Base-by-base conservation (phyloP, 2,797 vertebrate species). In the Myripristis jacobus region DNA sequence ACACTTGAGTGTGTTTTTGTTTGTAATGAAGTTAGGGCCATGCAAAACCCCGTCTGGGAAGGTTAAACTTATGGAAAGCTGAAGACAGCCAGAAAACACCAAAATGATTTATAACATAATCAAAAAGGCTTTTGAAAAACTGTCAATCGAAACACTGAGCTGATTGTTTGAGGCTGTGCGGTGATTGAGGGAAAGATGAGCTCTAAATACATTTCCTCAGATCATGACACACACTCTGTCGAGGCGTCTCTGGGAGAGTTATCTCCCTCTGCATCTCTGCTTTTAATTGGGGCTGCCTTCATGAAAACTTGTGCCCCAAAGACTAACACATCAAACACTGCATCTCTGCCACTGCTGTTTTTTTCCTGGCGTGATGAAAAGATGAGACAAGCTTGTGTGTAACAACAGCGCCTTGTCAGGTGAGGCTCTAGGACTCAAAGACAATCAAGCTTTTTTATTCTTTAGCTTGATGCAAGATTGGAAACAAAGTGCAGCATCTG, bases 271-370 rank as follows among this genome's bases (percentile, higher is more conserved):
- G 36, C 58, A 73, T 83, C 66, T 68, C 61, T 10, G 52, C 52
- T 57, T 79, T 58, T 87, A 83, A 87, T 85, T 88, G 73, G 54
- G 55, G 34, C 9, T 54, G 62, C 60, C 53, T 68, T 79, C 36
- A 63, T 25, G 10, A 56, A 36, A 70, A n/a, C 0, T 1, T n/a
- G 38, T 19, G 4, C 55, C 66, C 63, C 29, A 27, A 76, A 65
- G 51, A 69, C 62, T 34, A 24, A 79, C 1, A 70, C 44, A 66
- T 83, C 66, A 82, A 85, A 79, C 34, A 0, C n/a, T 3, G 24
- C 24, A 25, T 57, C 43, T 38, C 36, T 19, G 11, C 63, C 29
- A 0, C 18, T 19, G 16, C 29, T n/a, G 24, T 34, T 66, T 66
- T 62, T 31, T 31, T 41, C 36, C 44, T 47, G 29, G 41, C 12